Percentiles rank a stretch among this genome's conserved stretches.
These are phyloP conservation scores for Drosophila ogumai DNA, from an alignment of 1,140 invertebrate species.

Conservation along the genomic window DNA sequence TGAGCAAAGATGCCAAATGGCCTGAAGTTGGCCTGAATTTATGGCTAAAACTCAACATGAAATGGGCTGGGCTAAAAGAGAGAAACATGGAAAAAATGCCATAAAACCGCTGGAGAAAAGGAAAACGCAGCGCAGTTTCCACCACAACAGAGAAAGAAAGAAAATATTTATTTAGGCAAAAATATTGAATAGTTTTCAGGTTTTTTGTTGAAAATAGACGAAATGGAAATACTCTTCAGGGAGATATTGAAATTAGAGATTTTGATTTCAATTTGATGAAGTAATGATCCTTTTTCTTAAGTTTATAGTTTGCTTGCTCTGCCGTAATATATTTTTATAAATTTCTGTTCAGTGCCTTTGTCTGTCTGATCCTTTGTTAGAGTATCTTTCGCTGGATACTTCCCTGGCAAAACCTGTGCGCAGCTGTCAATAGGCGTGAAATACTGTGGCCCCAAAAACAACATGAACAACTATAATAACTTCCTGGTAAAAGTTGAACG, in stretches of 20 bases:
- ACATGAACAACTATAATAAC: slow-evolving; percentile 62
- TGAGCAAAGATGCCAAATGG: slow-evolving; percentile 44
- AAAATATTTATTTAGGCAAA: slow-evolving; percentile 49
- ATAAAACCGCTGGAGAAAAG: slow-evolving; percentile 53
- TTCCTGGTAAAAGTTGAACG: slow-evolving; percentile 75
- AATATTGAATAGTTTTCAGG: slow-evolving; percentile 18
- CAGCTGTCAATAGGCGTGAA: slow-evolving; percentile 63
- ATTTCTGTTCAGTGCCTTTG: neutral
- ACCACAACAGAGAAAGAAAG: slow-evolving; percentile 18
- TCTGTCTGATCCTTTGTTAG: slow-evolving; percentile 9
- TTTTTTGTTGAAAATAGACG: neutral
- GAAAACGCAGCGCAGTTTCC: slow-evolving; percentile 68
- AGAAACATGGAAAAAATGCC: slow-evolving; percentile 24
- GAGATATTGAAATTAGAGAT: neutral
- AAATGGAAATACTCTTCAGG: slow-evolving; percentile 12
- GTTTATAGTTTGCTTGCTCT: too few relatives aligned
- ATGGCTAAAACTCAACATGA: slow-evolving; percentile 41
- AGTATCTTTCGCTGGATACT: slow-evolving; percentile 46
- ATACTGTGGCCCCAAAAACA: slow-evolving; percentile 41
- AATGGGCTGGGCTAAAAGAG: slow-evolving; percentile 38
- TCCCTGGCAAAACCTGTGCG: slow-evolving; percentile 42
- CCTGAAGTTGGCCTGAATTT: slow-evolving; percentile 49
- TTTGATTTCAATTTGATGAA: too few relatives aligned
- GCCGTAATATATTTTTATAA: neutral
- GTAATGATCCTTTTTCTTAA: neutral